Conservation (phyloP, 2,797 vertebrate species). For the Serranus cabrilla region DNA sequence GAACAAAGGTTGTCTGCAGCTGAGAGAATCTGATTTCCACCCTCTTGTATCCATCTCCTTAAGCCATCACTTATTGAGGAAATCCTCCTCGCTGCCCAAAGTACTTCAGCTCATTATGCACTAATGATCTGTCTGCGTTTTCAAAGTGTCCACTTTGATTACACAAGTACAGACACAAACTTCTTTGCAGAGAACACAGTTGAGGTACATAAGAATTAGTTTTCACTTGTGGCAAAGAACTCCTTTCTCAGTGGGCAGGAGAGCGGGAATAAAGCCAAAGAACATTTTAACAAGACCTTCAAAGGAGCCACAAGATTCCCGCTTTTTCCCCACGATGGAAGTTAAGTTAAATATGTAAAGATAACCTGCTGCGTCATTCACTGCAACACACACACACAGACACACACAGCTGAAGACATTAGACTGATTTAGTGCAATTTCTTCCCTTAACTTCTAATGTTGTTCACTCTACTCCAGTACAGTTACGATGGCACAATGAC, state of each 20-base stretch:
- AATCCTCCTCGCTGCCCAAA: slow-evolving; percentile 71
- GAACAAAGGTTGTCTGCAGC: slow-evolving; percentile 71
- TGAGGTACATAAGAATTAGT: slow-evolving; percentile 50
- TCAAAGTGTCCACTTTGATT: slow-evolving; percentile 70
- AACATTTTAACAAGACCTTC: slow-evolving; percentile 53
- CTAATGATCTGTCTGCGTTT: slow-evolving; percentile 71
- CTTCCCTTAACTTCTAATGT: slow-evolving; percentile 67
- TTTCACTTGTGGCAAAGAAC: slow-evolving; percentile 36
- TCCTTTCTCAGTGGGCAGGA: slow-evolving; percentile 41
- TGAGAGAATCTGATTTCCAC: slow-evolving; percentile 59
- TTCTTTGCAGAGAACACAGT: slow-evolving; percentile 46
- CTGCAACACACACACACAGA: slow-evolving; percentile 6
- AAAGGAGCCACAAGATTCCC: slow-evolving; percentile 43
- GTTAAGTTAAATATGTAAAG: slow-evolving; percentile 54
- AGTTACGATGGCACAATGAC: slow-evolving; percentile 72
- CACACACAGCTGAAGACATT: slow-evolving; percentile 37
- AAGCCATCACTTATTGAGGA: slow-evolving; percentile 71
- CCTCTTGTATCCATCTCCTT: slow-evolving; percentile 64
- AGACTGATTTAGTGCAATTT: slow-evolving; percentile 74
- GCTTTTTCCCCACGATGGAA: slow-evolving; percentile 21
- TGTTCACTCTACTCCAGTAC: slow-evolving; percentile 72
- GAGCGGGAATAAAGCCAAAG: slow-evolving; percentile 46
- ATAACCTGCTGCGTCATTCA: slow-evolving; percentile 36
- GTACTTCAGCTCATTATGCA: slow-evolving; percentile 74
- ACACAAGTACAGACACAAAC: slow-evolving; percentile 58